Base-by-base conservation (phyloP, 64 coral and sea anemone species). In the Stichodactyla mertensii region DNA sequence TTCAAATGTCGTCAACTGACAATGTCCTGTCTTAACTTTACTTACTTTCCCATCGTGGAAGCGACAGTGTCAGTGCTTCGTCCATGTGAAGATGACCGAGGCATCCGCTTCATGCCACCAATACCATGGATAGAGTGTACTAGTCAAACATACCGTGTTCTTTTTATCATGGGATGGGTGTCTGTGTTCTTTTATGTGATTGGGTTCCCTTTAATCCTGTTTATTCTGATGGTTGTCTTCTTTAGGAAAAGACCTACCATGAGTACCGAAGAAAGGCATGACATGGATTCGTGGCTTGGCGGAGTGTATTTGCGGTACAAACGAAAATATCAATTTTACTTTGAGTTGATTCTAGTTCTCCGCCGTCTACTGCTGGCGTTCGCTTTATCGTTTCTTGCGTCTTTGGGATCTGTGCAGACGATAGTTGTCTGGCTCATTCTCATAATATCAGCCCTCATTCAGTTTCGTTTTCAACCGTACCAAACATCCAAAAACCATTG, bases 91-190 rank as follows among this genome's bases (percentile, higher is more conserved):
- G 36, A 45, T 45, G 36, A 45, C 36, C 36, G 36, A 45, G 36
- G 36, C 36, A 45, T 45, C 36, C 36, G 36, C 36, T 91, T 64
- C 84, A 87, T 87, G 85, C 89, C 84, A 22, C 31, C 28, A 57
- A 78, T 57, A 27, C 89, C 89, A 52, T 91, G 89, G 89, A 77
- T 91, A 87, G 84, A 82, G 55, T 91, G 84, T 55, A 86, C 6
- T 4, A 86, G 74, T 81, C 6, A 51, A 7, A 82, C 77, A 26
- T 79, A 91, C 52, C 51, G 6, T 16, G 55, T 28, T 5, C 55
- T 91, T 16, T 51, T 56, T 26, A 45, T 77, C 1, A 78, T 87
- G 51, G 77, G 77, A 27, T 24, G n/a, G 27, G 84, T 91, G 19
- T 86, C 89, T 36, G 26, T 87, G 62, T 71, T 91, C 53, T n/a